Base-by-base conservation (phyloP, 2,888 invertebrate species). In the Tryphoninae sp. region DNA sequence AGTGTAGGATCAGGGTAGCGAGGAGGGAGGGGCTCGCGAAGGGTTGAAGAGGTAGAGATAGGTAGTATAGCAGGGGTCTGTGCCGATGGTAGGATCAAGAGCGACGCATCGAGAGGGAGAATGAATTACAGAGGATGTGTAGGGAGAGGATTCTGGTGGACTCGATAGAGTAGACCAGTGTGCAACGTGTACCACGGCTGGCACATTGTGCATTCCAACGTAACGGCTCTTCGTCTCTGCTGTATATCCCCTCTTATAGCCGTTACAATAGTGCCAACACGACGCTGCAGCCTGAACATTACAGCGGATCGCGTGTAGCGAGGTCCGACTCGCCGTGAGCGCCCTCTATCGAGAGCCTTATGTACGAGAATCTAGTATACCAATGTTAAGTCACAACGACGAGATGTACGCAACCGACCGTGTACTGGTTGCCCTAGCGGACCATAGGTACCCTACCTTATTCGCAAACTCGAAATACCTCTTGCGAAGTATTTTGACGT, bases 201-300 rank as follows among this genome's bases (percentile, higher is more conserved):
- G 81, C 76, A 81, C 82, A 86, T 87, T 85, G 86, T 84, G 82
- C 82, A 86, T 86, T 85, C 84, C 81, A 64, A 51, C 78, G 82
- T 82, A 84, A 53, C 69, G 72, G 67, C 55, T 68, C 26, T 72
- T 78, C 79, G 76, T 80, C 78, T 62, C 80, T 69, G 40, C 51
- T 55, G 68, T 78, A 58, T 80, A 76, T 81, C 53, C 72, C 33
- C 55, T 68, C 49, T 22, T 42, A 45, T 68, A 33, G 19, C n/a
- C 23, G 13, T 16, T 53, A 58, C 64, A 26, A 19, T 51, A 19
- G 67, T 42, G 33, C 55, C 26, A 55, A 68, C 22, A 45, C 23
- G 55, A 26, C 3, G 26, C 9, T 11, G 33, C 16, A 49, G 33
- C 61, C n/a, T 26, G 45, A 58, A 59, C 42, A 59, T 13, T 59